Percentiles rank a stretch among this genome's conserved stretches.
These are phyloP conservation scores for Epizoanthus illoricatus DNA, from an alignment of 92 coral and sea anemone genomes.

Conservation along the genomic window DNA sequence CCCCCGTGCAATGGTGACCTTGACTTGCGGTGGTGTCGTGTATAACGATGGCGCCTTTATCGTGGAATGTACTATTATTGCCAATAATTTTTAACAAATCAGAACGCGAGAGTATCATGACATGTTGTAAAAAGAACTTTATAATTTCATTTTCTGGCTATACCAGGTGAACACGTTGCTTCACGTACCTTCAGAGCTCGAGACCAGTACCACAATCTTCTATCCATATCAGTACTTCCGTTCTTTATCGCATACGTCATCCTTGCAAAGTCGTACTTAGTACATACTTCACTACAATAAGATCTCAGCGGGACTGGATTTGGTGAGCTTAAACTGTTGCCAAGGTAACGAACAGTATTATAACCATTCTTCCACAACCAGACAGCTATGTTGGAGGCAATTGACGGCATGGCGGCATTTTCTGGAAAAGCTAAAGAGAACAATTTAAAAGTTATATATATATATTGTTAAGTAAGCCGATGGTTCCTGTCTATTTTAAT, in stretches of 20 bases:
- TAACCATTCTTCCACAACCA: constrained; percentile 76
- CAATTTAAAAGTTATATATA: not conserved
- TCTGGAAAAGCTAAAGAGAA: constrained; percentile 53
- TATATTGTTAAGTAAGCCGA: no score
- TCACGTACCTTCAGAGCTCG: constrained; percentile 45
- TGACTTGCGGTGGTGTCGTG: no score
- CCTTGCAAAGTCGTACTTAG: constrained; percentile 57
- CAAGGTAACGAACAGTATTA: constrained; percentile 34
- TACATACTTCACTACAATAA: constrained; percentile 36
- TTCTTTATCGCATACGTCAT: constrained; percentile 49
- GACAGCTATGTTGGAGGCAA: constrained; percentile 48
- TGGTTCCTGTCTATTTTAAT: no score
- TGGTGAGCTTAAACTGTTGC: not conserved
- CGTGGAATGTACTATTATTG: no score
- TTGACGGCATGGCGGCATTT: constrained; percentile 60
- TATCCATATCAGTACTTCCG: constrained; percentile 11
- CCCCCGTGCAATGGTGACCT: no score
- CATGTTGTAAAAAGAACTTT: no score
- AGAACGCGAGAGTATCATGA: no score
- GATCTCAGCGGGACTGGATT: constrained; percentile 41
- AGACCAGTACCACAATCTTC: constrained; percentile 49
- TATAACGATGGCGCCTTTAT: no score
- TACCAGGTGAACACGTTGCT: not conserved
- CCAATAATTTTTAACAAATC: no score
- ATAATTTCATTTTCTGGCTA: no score